phyloP scores from a whole-genome alignment of 2,113 vertebrate species.

The Fregetta grallaria region DNA sequence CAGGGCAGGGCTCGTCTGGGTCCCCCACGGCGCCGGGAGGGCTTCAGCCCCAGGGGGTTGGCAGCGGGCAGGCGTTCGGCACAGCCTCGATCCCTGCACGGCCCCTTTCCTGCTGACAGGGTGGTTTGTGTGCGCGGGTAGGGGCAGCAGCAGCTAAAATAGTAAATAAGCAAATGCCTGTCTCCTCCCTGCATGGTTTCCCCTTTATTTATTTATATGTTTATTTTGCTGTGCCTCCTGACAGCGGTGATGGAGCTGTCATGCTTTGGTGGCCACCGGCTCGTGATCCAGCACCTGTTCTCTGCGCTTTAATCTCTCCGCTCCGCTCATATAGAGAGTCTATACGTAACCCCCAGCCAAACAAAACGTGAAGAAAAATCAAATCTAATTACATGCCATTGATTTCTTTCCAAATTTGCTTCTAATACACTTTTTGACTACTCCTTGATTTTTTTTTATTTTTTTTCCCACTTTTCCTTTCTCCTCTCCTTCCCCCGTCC shows the following conservation, averaged over 20 bases:
- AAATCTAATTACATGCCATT: slow-evolving; percentile 64
- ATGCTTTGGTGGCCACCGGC: slow-evolving; percentile 64
- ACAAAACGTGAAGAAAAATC: slow-evolving; percentile 45
- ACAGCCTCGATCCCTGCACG: not conserved
- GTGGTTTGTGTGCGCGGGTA: rapidly evolving
- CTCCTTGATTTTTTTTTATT: not conserved
- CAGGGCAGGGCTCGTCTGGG: not conserved
- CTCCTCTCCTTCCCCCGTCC: not conserved
- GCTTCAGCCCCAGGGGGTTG: not conserved
- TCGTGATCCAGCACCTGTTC: slow-evolving; percentile 28
- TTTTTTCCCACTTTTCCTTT: not conserved
- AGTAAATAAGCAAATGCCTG: not conserved
- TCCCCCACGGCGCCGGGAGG: rapidly evolving
- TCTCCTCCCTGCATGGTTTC: not conserved
- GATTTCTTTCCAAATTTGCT: slow-evolving; percentile 71
- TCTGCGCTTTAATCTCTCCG: not conserved
- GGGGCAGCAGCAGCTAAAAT: not conserved
- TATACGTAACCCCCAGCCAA: slow-evolving; percentile 29
- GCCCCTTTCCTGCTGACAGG: not conserved
- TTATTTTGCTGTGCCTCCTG: slow-evolving; percentile 63
- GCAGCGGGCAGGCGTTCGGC: not conserved
- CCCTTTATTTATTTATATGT: not conserved
- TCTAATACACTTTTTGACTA: slow-evolving; percentile 38
- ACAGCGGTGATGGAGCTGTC: slow-evolving; percentile 77
- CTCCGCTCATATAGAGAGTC: not conserved